These are phyloP conservation scores for Malthinus seriepunctatus DNA, from an alignment of 2,888 invertebrate species.

Conservation along the genomic window DNA sequence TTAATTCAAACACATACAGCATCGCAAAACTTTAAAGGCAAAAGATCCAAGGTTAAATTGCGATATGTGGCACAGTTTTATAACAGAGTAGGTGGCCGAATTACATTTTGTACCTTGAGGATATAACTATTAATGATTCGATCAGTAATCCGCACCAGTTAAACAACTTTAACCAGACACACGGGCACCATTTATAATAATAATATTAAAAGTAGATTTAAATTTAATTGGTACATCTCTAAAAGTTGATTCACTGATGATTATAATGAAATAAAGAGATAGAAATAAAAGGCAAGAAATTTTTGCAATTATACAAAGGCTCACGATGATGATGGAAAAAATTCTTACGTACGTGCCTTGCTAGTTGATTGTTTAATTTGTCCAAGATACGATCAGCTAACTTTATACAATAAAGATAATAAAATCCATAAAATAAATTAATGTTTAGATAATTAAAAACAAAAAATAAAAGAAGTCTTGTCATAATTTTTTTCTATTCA, in stretches of 20 bases:
- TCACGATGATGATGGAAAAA: not conserved
- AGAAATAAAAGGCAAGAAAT: no score
- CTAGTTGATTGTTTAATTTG: constrained; percentile 18
- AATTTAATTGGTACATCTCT: not conserved
- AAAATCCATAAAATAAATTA: constrained; percentile 13
- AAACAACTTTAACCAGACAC: constrained; percentile 4
- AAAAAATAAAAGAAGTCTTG: constrained; percentile 16
- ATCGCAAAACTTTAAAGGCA: not conserved
- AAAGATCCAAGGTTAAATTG: constrained; percentile 13
- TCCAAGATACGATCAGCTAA: constrained; percentile 16
- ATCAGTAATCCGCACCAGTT: constrained; percentile 1
- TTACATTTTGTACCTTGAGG: constrained; percentile 10
- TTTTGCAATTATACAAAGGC: not conserved
- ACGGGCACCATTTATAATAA: not conserved
- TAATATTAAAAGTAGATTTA: not conserved
- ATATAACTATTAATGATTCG: constrained; percentile 1
- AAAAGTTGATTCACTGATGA: not conserved
- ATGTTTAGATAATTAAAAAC: constrained; percentile 12
- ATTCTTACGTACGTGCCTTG: constrained; percentile 3
- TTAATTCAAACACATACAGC: not conserved
- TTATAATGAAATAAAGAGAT: not conserved
- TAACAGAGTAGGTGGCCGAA: constrained; percentile 21
- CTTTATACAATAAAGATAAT: not conserved
- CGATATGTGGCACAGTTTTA: constrained; percentile 20
- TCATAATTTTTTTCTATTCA: constrained; percentile 9